Base-by-base conservation (phyloP, 2,797 vertebrate genomes). In the Pampus argenteus region DNA sequence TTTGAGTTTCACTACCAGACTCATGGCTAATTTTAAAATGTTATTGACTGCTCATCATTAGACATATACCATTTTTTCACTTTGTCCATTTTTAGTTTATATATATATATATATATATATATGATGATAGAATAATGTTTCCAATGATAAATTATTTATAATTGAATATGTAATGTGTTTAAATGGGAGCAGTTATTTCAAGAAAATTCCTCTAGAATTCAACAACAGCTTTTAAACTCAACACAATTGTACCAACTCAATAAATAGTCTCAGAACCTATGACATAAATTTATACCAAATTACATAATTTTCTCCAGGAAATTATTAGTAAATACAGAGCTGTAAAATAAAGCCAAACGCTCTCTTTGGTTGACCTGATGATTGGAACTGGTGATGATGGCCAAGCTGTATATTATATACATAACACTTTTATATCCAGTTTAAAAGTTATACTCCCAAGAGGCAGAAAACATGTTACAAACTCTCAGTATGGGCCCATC, bases 401-500 rank as follows among this genome's bases (percentile, higher is more conserved):
- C 9, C 31, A 65, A 20, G 20, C 42, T 31, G 3, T 25, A 40
- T 6, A n/a, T 1, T 25, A 40, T 6, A n/a, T 1, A 25, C 0
- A 13, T 45, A 40, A 48, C 25, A 6, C 10, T 6, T n/a, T n/a
- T n/a, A n/a, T n/a, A n/a, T n/a, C n/a, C 34, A 36, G 10, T 11
- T 36, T 3, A n/a, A n/a, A n/a, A 34, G 10, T 10, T 11, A 13
- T 17, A 44, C 8, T 17, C 40, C 51, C 49, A 28, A 14, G 20
- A 59, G 56, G 28, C 36, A 61, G 20, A 69, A 61, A 51, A 45
- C 22, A 64, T 52, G 22, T 38, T 70, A 10, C 48, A 48, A 56
- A 45, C 68, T 52, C 42, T 59, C 47, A 48, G 75, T 36, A 44
- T 20, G n/a, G 65, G 28, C 62, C 74, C 57, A 65, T 48, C 69